These are phyloP conservation scores for Motacilla tschutschensis DNA, from an alignment of 2,113 vertebrate species.

Conservation along the genomic window DNA sequence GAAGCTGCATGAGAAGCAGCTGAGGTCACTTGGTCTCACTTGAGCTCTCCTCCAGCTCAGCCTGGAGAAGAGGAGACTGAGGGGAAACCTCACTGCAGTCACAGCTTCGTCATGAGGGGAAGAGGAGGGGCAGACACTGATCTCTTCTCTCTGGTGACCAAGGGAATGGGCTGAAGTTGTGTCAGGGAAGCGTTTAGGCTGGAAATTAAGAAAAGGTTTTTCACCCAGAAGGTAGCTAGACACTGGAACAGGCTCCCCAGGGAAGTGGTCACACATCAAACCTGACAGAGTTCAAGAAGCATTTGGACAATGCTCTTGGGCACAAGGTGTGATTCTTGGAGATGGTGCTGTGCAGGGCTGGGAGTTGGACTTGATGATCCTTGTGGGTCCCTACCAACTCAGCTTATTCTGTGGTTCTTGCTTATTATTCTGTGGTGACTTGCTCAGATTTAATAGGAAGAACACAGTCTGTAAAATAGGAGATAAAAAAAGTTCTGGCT, in stretches of 20 bases:
- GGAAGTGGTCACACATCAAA: background rate
- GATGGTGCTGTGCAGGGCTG: background rate
- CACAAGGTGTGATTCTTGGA: background rate
- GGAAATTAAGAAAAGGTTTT: background rate
- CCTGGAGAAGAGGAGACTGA: background rate
- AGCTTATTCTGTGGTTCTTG: background rate
- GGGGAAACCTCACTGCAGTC: rapidly evolving
- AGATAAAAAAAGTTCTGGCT: background rate
- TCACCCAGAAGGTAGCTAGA: rapidly evolving
- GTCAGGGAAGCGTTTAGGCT: background rate
- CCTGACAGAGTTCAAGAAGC: background rate
- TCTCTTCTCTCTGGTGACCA: rapidly evolving
- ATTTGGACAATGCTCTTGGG: background rate
- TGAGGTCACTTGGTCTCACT: background rate
- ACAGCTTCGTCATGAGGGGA: background rate
- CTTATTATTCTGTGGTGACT: background rate
- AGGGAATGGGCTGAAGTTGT: background rate
- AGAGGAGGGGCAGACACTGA: background rate
- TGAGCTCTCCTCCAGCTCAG: too few species aligned
- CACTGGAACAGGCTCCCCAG: background rate
- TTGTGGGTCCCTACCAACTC: background rate
- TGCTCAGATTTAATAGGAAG: background rate
- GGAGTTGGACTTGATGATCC: rapidly evolving
- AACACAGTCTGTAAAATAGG: background rate
- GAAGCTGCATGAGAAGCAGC: rapidly evolving